Percentiles rank a stretch among this genome's conserved stretches.
Conservation (phyloP, 2,888 invertebrate genomes). For the Rhagium mordax region DNA sequence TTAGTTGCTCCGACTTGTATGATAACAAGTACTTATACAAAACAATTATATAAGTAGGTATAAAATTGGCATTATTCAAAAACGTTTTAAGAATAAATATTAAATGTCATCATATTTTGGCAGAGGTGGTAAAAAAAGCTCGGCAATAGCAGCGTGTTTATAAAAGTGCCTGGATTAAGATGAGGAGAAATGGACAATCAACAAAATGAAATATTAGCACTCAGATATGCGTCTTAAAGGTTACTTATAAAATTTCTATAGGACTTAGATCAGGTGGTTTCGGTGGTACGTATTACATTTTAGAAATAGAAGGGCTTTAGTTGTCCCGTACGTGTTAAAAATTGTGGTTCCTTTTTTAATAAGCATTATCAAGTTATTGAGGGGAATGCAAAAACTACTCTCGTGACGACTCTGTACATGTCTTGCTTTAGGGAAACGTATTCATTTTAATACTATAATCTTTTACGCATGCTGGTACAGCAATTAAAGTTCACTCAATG, state of each 20-base stretch:
- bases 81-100: background rate
- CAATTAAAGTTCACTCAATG: background rate
- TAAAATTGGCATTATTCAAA: background rate
- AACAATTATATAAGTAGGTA: background rate
- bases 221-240: background rate
- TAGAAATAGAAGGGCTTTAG: too few species aligned
- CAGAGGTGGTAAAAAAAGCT: slow-evolving; percentile 5
- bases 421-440: slow-evolving; percentile 62
- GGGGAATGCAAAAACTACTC: background rate
- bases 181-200: background rate
- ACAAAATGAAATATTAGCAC: background rate
- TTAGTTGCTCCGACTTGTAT: too few species aligned
- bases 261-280: too few species aligned
- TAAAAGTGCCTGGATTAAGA: background rate
- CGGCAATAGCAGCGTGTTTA: slow-evolving; percentile 4
- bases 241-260: too few species aligned
- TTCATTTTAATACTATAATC: slow-evolving; percentile 64
- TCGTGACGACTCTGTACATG: slow-evolving; percentile 37
- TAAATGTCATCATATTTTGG: background rate
- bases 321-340: too few species aligned
- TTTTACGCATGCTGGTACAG: slow-evolving; percentile 4
- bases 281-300: too few species aligned
- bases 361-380: slow-evolving; percentile 8
- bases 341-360: slow-evolving; percentile 1
- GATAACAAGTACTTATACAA: too few species aligned